Evolutionary conservation across 2,113 vertebrate genomes (phyloP), one percentile per base, ranked within the genome.

Genomic region (Chaenocephalus aceratus): DNA sequence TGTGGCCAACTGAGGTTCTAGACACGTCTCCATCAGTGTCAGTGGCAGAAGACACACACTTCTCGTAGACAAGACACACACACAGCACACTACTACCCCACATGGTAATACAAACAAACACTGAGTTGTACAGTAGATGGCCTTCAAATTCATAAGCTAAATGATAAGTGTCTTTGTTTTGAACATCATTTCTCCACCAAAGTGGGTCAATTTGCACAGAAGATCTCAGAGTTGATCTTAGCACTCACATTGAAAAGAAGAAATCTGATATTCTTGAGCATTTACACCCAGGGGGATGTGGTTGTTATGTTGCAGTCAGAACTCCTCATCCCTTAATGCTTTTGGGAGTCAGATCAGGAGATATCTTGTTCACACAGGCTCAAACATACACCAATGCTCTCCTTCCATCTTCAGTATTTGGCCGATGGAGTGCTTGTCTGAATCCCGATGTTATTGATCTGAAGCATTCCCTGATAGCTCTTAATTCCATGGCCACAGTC

Each of bases 401-500:
- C 58, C 3, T 57, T 84, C 57, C 23, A 6, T 51, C 80, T 67
- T 71, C 2, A 3, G 41, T 71, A 70, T 73, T 62, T 60, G 16
- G 48, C 75, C 79, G 83, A 88, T 77, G 68, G 76, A 85, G 79
- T 74, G 86, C 46, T 54, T 52, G 81, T 82, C 82, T 77, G 83
- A 83, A 76, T 85, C 65, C 36, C 36, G 61, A 85, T 77, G 62
- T 66, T 70, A 88, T 90, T 75, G 89, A 93, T 89, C 67, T 59
- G 69, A 73, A 64, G 60, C 51, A 7, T 66, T 83, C 71, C 30
- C 69, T 80, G 86, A 84, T 84, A 80, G 70, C 77, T 81, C 67
- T 15, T 21, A 21, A 21, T 21, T 79, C 69, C 74, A 69, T 16
- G 44, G 77, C 80, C 71, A 62, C 79, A 86, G 82, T 86, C 90